These are phyloP conservation scores for Chymomyza costata DNA, from an alignment of 1,140 invertebrate species.

Conservation along the genomic window DNA sequence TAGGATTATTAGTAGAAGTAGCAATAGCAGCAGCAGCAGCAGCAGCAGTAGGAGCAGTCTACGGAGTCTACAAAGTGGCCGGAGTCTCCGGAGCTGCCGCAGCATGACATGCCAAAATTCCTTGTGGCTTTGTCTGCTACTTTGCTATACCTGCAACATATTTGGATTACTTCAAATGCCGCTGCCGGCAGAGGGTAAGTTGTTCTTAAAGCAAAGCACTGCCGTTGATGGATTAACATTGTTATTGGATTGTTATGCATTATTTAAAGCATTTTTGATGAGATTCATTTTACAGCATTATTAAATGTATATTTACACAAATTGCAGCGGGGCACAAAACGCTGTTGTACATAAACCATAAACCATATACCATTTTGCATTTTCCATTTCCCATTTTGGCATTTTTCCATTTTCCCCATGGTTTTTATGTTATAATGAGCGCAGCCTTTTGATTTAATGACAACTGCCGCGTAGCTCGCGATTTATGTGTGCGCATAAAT, in stretches of 20 bases:
- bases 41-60: constrained; percentile 14
- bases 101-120: constrained; percentile 50
- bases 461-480: constrained; percentile 39
- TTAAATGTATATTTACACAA: constrained; percentile 53
- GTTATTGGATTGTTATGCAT: too few relatives aligned
- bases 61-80: constrained; percentile 13
- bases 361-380: too few relatives aligned
- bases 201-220: constrained; percentile 14
- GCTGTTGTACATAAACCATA: constrained; percentile 23
- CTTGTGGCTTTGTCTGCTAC: constrained; percentile 41
- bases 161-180: constrained; percentile 46
- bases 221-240: too few relatives aligned
- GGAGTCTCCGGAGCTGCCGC: constrained; percentile 3
- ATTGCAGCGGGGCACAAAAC: constrained; percentile 29
- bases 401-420: constrained; percentile 1
- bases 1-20: constrained; percentile 29
- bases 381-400: constrained; percentile 35
- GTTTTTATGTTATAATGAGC: constrained; percentile 65
- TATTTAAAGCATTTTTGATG: neutral
- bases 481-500: constrained; percentile 35
- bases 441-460: constrained; percentile 69
- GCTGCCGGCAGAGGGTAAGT: constrained; percentile 44
- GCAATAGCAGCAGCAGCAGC: constrained; percentile 2
- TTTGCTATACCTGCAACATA: constrained; percentile 44
- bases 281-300: constrained; percentile 40